A percentile compares a stretch with the other conserved stretches of the same genome.
Evolutionary conservation across 2,888 invertebrate genomes (phyloP).

Genomic region (Caenorhabditis macrosperma): DNA sequence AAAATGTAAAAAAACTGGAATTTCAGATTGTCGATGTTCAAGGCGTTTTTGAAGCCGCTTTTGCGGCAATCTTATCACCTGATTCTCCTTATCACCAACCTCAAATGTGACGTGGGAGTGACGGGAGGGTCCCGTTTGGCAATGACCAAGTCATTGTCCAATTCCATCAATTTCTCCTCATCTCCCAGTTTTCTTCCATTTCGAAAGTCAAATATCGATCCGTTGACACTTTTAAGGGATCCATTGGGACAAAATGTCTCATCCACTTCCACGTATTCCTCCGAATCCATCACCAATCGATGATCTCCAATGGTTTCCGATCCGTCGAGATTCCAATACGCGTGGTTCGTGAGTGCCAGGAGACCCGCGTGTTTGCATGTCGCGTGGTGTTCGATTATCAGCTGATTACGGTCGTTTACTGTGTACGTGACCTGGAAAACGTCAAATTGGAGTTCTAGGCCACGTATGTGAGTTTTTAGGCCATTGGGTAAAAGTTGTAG

Average conservation of each 20-base stretch:
- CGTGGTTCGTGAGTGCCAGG: constrained; percentile 67
- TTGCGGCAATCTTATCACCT: too few species aligned
- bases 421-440: constrained; percentile 67
- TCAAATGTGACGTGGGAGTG: constrained; percentile 23
- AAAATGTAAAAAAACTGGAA: too few species aligned
- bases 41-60: too few species aligned
- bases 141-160: constrained; percentile 59
- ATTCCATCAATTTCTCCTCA: constrained; percentile 33
- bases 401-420: constrained; percentile 69
- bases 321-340: constrained; percentile 72
- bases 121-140: constrained; percentile 19
- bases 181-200: constrained; percentile 12
- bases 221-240: background rate
- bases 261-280: constrained; percentile 61
- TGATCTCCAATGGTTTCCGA: constrained; percentile 57
- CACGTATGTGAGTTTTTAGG: too few species aligned
- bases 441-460: background rate
- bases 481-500: too few species aligned
- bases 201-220: constrained; percentile 48
- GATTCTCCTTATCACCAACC: too few species aligned
- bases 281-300: constrained; percentile 54
- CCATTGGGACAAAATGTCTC: constrained; percentile 61
- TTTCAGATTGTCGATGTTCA: too few species aligned
- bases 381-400: constrained; percentile 68
- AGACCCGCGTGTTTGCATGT: constrained; percentile 55